Conservation (phyloP, 2,797 vertebrate genomes). For the Channa striata region DNA sequence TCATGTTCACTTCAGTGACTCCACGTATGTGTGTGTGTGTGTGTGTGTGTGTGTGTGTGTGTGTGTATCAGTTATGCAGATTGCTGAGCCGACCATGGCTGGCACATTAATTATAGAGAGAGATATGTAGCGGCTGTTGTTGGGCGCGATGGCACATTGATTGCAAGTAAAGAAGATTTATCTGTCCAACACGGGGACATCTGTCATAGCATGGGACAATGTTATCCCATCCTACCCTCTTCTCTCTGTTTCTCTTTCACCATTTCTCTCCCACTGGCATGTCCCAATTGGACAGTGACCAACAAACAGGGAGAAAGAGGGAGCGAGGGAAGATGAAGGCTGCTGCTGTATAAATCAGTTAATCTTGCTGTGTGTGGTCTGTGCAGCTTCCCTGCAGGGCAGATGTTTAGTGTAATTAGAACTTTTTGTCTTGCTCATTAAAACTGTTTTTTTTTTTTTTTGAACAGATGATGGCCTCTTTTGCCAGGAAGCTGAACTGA, state of each 20-base stretch:
- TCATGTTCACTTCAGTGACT: conserved; percentile 15
- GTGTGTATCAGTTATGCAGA: conserved; percentile 54
- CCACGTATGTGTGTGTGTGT: background rate
- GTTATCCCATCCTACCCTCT: conserved; percentile 50
- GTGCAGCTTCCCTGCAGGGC: conserved; percentile 57
- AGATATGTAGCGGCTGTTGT: conserved; percentile 69
- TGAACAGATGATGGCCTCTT: conserved; percentile 61
- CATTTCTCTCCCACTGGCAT: conserved; percentile 45
- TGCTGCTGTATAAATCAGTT: conserved; percentile 59
- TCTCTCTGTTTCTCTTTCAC: conserved; percentile 49
- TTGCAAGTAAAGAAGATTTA: conserved; percentile 81
- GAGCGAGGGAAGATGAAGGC: conserved; percentile 15
- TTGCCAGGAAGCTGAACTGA: conserved; percentile 53
- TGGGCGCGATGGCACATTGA: conserved; percentile 72
- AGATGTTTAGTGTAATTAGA: conserved; percentile 79
- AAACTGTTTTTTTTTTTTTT: conserved; percentile 37
- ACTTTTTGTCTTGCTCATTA: conserved; percentile 71
- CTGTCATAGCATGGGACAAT: conserved; percentile 72
- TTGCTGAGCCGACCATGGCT: conserved; percentile 43
- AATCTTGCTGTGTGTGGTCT: conserved; percentile 59
- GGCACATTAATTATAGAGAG: conserved; percentile 73
- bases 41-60: conserved; percentile 24
- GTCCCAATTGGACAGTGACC: conserved; percentile 61
- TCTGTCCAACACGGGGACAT: conserved; percentile 72
- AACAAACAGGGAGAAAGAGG: conserved; percentile 47